A percentile compares a stretch with the other conserved stretches of the same genome.
phyloP scores from a whole-genome alignment of 2,888 invertebrate genomes.

The Cyaniris semiargus region DNA sequence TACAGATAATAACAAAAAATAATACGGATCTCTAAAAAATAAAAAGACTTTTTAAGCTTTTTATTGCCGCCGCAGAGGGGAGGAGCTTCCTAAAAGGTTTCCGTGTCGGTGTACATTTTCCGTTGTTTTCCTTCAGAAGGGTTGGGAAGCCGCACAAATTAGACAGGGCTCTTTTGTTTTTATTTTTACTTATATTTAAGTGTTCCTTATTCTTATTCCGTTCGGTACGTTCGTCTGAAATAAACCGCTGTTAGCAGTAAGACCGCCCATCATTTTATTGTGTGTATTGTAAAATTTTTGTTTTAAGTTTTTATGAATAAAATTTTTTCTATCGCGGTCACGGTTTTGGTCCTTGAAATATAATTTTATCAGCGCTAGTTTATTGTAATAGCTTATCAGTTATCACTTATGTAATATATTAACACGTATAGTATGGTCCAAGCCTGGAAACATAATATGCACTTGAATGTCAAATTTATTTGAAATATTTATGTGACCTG shows the following conservation, averaged over 20 bases:
- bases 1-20: background rate
- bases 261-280: background rate
- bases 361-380: no score
- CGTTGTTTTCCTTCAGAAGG: constrained; percentile 56
- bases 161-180: constrained; percentile 37
- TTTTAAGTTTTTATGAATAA: no score
- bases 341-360: no score
- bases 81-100: constrained; percentile 75
- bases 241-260: background rate
- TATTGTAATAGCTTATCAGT: no score
- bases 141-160: constrained; percentile 68
- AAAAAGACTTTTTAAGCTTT: constrained; percentile 55
- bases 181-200: constrained; percentile 31
- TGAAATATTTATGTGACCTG: no score
- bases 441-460: no score
- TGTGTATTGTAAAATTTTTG: no score
- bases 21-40: constrained; percentile 31
- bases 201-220: constrained; percentile 4
- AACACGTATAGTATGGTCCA: no score
- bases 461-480: no score
- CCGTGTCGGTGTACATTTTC: constrained; percentile 63
- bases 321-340: no score
- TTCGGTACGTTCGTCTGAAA: background rate
- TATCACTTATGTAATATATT: no score
- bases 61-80: constrained; percentile 57